phyloP scores from a whole-genome alignment of 1,140 invertebrate species.

The Vanessa atalanta region DNA sequence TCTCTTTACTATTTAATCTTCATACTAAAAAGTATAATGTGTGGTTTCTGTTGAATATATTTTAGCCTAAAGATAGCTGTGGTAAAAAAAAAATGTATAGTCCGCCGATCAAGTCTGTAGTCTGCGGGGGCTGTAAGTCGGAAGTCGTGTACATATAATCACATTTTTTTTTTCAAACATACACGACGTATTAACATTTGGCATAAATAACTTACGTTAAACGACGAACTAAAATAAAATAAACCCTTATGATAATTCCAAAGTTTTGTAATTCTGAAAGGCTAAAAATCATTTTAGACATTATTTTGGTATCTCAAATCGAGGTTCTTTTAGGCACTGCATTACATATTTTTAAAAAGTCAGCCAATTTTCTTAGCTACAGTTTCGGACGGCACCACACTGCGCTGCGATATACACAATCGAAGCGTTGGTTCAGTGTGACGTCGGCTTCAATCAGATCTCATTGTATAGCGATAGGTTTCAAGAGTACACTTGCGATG shows the following conservation, averaged over 20 bases:
- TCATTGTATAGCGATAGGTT: conserved; percentile 11
- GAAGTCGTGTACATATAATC: conserved; percentile 50
- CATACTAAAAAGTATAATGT: too few relatives aligned
- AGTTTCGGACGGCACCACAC: neutral
- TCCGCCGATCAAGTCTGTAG: conserved; percentile 1
- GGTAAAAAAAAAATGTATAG: too few relatives aligned
- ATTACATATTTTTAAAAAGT: conserved; percentile 29
- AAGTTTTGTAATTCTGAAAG: conserved; percentile 65
- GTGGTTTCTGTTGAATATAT: too few relatives aligned
- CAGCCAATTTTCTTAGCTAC: conserved; percentile 5
- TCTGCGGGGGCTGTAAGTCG: neutral
- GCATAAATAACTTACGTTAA: conserved; percentile 59
- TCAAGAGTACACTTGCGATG: neutral
- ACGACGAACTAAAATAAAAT: conserved; percentile 57
- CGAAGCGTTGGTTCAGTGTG: neutral
- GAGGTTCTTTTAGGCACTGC: conserved; percentile 78
- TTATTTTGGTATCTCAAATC: conserved; percentile 47
- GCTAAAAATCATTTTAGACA: conserved; percentile 52
- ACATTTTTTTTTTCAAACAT: conserved; percentile 45
- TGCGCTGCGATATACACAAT: neutral
- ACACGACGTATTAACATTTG: conserved; percentile 70
- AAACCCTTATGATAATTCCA: conserved; percentile 65
- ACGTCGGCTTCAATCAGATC: conserved; percentile 7
- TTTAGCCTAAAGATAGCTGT: too few relatives aligned
- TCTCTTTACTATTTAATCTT: too few relatives aligned